Percentiles rank a stretch among this genome's conserved stretches.
Conservation (phyloP, 2,797 vertebrate species). For the Anguilla anguilla region DNA sequence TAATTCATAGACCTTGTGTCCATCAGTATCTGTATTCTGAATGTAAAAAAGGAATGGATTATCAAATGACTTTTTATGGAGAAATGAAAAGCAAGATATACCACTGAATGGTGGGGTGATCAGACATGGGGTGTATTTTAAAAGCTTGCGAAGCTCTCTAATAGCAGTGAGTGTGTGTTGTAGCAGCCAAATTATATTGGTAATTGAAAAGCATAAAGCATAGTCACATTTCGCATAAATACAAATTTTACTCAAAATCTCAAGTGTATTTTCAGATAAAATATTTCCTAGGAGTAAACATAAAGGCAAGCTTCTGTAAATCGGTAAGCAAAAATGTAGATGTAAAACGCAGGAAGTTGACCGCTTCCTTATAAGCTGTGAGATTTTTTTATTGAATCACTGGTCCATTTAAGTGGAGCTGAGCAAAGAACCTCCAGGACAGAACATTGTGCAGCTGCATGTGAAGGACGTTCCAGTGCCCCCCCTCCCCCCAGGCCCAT, state of each 20-base stretch:
- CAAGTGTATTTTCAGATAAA: too few relatives aligned
- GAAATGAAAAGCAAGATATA: background rate
- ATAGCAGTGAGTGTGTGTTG: background rate
- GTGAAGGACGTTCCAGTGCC: background rate
- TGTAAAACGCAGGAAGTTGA: background rate
- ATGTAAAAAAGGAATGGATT: background rate
- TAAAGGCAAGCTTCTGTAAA: background rate
- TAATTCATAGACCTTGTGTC: constrained; percentile 23
- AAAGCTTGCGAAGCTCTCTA: background rate
- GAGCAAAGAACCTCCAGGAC: background rate
- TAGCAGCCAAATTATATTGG: too few relatives aligned
- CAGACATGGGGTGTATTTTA: background rate
- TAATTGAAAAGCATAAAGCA: too few relatives aligned
- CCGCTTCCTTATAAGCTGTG: background rate
- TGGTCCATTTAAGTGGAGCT: too few relatives aligned
- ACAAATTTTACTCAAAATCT: too few relatives aligned
- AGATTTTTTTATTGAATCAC: background rate
- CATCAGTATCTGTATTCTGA: background rate
- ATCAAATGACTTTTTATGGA: background rate
- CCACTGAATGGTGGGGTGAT: background rate
- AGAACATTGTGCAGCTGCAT: background rate
- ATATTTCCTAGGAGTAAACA: too few relatives aligned
- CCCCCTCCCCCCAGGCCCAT: background rate
- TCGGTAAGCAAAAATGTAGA: background rate
- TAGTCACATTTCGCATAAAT: too few relatives aligned